A percentile compares a stretch with the other conserved stretches of the same genome.
Conservation (phyloP, 2,888 invertebrate genomes). For the Mylabris sibirica region DNA sequence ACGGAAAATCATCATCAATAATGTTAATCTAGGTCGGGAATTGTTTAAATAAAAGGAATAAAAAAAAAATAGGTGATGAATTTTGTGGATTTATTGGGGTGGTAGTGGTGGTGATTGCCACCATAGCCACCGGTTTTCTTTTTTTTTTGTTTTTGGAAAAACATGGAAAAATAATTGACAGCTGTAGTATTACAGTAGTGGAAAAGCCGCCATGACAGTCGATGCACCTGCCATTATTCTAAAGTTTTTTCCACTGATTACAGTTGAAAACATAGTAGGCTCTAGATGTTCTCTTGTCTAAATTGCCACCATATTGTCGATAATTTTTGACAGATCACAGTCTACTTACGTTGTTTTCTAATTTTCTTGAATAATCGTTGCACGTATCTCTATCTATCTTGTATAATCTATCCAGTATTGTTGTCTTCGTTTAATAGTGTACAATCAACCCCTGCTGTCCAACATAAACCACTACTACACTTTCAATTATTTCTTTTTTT, state of each 20-base stretch:
- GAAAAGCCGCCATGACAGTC: constrained; percentile 58
- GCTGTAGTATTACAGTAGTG: background rate
- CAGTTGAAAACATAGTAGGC: background rate
- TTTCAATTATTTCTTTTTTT: background rate
- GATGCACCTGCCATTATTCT: constrained; percentile 47
- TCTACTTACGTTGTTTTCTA: constrained; percentile 34
- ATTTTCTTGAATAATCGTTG: background rate
- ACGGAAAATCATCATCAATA: no score
- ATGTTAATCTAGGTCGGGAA: no score
- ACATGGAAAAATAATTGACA: constrained; percentile 51
- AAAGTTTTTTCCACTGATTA: background rate
- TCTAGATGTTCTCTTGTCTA: background rate
- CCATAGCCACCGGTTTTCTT: background rate
- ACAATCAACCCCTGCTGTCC: no score
- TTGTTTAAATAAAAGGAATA: no score
- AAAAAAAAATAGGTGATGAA: no score
- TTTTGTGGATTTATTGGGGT: no score
- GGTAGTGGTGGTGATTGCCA: background rate
- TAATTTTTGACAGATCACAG: constrained; percentile 25
- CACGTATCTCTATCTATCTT: no score
- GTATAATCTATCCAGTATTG: no score
- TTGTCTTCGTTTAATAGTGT: no score
- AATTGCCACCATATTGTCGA: no score
- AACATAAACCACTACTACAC: no score
- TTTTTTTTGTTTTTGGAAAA: constrained; percentile 18